phyloP scores from a whole-genome alignment of 2,113 vertebrate species.

The Anhinga anhinga region DNA sequence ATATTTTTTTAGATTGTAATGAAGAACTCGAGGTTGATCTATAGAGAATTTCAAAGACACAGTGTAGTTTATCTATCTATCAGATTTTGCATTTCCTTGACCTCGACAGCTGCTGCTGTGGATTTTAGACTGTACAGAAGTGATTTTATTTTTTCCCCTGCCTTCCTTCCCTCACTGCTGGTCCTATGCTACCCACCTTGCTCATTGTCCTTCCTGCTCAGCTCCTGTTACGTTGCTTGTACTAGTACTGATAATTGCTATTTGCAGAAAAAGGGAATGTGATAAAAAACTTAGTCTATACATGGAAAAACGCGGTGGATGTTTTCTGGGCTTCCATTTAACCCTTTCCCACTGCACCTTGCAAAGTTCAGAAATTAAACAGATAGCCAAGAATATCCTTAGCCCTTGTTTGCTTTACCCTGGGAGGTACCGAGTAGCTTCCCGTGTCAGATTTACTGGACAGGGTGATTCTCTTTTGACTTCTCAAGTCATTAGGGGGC shows the following conservation, averaged over 20 bases:
- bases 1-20: background rate
- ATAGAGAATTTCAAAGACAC: background rate
- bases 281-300: background rate
- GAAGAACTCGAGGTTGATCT: background rate
- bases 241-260: background rate
- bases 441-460: background rate
- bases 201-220: slow-evolving; percentile 78
- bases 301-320: background rate
- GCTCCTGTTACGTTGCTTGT: slow-evolving; percentile 64
- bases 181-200: slow-evolving; percentile 62
- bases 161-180: slow-evolving; percentile 26
- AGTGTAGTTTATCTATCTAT: accelerated
- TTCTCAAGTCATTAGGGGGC: background rate
- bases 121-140: background rate
- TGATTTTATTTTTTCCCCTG: background rate
- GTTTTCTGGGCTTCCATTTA: background rate
- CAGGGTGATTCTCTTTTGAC: background rate
- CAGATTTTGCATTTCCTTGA: slow-evolving; percentile 16
- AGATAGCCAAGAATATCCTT: background rate
- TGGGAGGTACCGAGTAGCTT: background rate
- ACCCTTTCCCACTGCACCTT: background rate
- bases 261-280: background rate
- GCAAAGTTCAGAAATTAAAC: background rate
- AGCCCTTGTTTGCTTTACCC: background rate
- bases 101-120: slow-evolving; percentile 7